Evolutionary conservation across 2,888 invertebrate genomes (phyloP).

Genomic region (Macropis europaea): DNA sequence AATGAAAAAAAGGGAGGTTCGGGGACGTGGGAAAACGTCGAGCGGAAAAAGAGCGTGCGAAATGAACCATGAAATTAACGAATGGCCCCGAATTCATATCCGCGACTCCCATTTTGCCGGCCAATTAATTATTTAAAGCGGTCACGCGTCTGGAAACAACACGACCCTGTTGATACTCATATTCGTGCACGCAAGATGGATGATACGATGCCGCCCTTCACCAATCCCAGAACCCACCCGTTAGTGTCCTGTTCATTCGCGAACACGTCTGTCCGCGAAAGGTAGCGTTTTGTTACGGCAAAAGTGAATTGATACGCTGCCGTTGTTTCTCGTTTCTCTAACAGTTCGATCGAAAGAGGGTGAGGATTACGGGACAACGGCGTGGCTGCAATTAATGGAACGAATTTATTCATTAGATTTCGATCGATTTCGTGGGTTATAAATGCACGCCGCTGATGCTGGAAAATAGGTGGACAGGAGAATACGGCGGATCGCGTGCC

Average conservation of each 20-base stretch:
- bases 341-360: not conserved
- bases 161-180: conserved; percentile 61
- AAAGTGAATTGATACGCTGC: not conserved
- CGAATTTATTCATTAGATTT: not conserved
- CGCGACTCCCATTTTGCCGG: conserved; percentile 62
- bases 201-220: conserved; percentile 30
- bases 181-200: conserved; percentile 64
- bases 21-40: conserved; percentile 5
- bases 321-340: not conserved
- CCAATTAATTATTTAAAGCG: conserved; percentile 76
- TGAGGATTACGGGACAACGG: not conserved
- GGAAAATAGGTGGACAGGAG: not conserved
- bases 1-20: conserved; percentile 51
- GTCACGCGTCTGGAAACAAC: conserved; percentile 58
- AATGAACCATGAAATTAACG: conserved; percentile 75
- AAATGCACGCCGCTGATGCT: not conserved
- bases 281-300: not conserved
- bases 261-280: not conserved
- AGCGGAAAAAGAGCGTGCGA: conserved; percentile 51
- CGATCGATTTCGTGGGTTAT: not conserved
- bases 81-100: conserved; percentile 71
- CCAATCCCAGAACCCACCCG: not conserved
- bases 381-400: conserved; percentile 6
- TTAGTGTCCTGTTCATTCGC: not conserved
- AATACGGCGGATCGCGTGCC: not conserved